A percentile compares a stretch with the other conserved stretches of the same genome.
Conservation (phyloP, 2,113 vertebrate species). For the Meles meles region DNA sequence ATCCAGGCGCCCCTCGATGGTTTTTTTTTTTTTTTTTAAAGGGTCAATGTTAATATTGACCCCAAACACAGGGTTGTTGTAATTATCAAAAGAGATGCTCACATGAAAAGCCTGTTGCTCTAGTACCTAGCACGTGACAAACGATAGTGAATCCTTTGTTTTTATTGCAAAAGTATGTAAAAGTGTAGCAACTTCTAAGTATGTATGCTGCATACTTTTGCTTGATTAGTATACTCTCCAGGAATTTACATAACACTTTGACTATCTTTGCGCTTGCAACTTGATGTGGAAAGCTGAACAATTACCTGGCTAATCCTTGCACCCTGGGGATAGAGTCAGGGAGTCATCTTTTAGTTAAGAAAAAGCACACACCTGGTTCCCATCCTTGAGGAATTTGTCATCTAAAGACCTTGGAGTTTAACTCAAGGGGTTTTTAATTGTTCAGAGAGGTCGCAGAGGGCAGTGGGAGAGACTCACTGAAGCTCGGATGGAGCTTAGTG, state of each 20-base stretch:
- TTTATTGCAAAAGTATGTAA: background rate
- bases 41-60: background rate
- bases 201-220: background rate
- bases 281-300: background rate
- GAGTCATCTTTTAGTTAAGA: background rate
- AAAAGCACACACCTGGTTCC: slow-evolving; percentile 45
- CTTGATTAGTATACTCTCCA: background rate
- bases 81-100: slow-evolving; percentile 19
- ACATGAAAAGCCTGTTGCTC: slow-evolving; percentile 5
- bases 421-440: slow-evolving; percentile 31
- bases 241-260: background rate
- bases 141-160: background rate
- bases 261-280: background rate
- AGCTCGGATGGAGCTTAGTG: background rate
- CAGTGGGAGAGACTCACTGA: background rate
- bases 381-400: slow-evolving; percentile 33
- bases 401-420: background rate
- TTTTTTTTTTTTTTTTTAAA: no score
- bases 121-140: background rate
- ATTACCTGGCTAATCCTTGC: background rate
- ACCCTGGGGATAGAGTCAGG: background rate
- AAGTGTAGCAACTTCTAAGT: background rate
- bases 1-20: no score
- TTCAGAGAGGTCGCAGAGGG: background rate
- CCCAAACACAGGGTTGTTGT: background rate